Evolutionary conservation across 2,888 invertebrate genomes (phyloP).

Genomic region (Sialis fuliginosa): DNA sequence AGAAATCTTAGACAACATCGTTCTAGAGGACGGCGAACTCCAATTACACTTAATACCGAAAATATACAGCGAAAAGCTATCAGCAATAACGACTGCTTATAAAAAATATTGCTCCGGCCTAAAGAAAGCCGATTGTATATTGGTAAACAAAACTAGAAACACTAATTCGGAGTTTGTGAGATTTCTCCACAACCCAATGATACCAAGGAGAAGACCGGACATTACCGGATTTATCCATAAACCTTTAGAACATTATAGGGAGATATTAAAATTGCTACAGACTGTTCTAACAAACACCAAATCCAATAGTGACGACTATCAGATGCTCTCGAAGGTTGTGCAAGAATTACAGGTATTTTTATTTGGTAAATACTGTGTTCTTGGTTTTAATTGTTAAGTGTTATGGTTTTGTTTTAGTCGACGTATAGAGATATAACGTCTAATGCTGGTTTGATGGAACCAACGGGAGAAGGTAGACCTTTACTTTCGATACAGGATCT

Average conservation of each 20-base stretch:
- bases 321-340: conserved; percentile 28
- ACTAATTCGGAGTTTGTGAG: conserved; percentile 62
- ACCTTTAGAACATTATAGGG: conserved; percentile 65
- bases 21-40: conserved; percentile 56
- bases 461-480: conserved; percentile 66
- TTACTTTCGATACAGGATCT: conserved; percentile 67
- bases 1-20: conserved; percentile 58
- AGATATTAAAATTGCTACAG: conserved; percentile 38
- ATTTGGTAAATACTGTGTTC: neutral
- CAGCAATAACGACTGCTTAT: conserved; percentile 58
- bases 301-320: conserved; percentile 28
- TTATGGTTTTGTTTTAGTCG: conserved; percentile 25
- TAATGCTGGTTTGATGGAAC: conserved; percentile 71
- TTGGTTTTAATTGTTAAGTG: neutral
- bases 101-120: conserved; percentile 69
- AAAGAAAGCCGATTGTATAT: conserved; percentile 68
- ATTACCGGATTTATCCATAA: conserved; percentile 71
- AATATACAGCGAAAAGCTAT: conserved; percentile 55
- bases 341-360: conserved; percentile 26
- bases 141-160: conserved; percentile 57
- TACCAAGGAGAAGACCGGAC: conserved; percentile 67
- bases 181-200: conserved; percentile 63
- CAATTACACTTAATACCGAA: conserved; percentile 47
- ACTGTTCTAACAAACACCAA: conserved; percentile 30
- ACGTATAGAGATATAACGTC: conserved; percentile 70